phyloP scores from a whole-genome alignment of 1,140 invertebrate species.

The Zaprionus lachaisei region DNA sequence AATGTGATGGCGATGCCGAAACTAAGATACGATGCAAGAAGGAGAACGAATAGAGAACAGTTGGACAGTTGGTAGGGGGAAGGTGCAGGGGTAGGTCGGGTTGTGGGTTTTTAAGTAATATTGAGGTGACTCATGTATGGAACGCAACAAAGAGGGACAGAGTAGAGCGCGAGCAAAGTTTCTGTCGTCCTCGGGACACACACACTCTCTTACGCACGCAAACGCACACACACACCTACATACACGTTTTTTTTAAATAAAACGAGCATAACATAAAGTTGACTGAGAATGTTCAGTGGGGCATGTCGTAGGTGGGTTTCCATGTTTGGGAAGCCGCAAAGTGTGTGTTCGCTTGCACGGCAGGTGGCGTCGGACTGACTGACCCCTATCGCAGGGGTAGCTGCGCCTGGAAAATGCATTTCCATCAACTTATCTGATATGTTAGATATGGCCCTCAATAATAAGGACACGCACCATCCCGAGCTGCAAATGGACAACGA shows the following conservation, averaged over 20 bases:
- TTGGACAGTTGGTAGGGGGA: neutral
- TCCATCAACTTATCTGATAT: slow-evolving; percentile 29
- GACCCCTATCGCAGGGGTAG: slow-evolving; percentile 36
- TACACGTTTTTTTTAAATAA: neutral
- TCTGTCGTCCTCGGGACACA: slow-evolving; percentile 12
- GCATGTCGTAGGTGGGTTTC: slow-evolving; percentile 55
- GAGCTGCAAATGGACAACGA: slow-evolving; percentile 17
- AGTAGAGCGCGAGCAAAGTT: neutral
- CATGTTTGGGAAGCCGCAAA: slow-evolving; percentile 72
- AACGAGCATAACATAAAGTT: slow-evolving; percentile 50
- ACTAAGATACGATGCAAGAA: slow-evolving; percentile 42
- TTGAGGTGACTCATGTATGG: slow-evolving; percentile 60
- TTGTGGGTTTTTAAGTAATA: slow-evolving; percentile 45
- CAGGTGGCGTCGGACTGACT: slow-evolving; percentile 45
- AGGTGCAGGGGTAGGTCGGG: neutral
- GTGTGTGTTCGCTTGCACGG: slow-evolving; percentile 66
- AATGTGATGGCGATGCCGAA: slow-evolving; percentile 43
- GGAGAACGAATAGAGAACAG: slow-evolving; percentile 12
- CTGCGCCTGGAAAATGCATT: slow-evolving; percentile 61
- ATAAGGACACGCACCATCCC: slow-evolving; percentile 58
- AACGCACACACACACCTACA: slow-evolving; percentile 1
- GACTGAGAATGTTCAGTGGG: slow-evolving; percentile 69
- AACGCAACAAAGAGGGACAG: slow-evolving; percentile 33
- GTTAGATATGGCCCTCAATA: slow-evolving; percentile 44
- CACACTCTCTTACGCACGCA: slow-evolving; percentile 28